Evolutionary conservation across 2,888 invertebrate species (phyloP), one percentile per base, ranked within the genome.

Genomic region (Eupithecia vulgata): DNA sequence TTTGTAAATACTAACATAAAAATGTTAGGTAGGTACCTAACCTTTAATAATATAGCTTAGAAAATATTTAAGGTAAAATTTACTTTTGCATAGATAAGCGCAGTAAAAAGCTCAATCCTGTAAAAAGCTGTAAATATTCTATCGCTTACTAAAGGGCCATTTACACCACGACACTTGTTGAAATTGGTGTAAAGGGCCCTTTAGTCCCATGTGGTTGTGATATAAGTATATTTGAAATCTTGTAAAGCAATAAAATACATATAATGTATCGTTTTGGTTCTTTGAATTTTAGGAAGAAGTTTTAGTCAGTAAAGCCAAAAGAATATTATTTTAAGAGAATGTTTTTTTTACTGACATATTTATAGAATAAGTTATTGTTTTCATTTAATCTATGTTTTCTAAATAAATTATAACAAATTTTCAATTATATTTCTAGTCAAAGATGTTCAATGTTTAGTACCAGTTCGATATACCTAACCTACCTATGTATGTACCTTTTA

Each of bases 131-230:
- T 75, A 66, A 59, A 68, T 71, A 72, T 37, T 48, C 62, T 72
- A 15, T 72, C 65, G 75, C 75, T 72, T 75, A 25, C 40, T 65
- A 25, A 42, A 40, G 65, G 37, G 21, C 40, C 40, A 37, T 65
- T 25, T 65, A 65, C 65, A 65, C 40, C 40, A 40, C 10, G n/a
- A 61, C n/a, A 34, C 17, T 35, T 35, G 34, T 34, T 61, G 35
- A 35, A n/a, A 35, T 2, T 42, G 40, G 15, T 65, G 65, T 42
- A 42, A 65, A 42, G 6, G 65, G 15, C 21, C 13, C 25, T 65
- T 40, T 65, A 65, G 65, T 79, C 79, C 83, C 84, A 78, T 82
- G 83, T 84, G 88, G 88, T 88, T 88, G 88, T 88, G 89, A 88
- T 67, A 62, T 80, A 81, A 76, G 73, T 76, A 73, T 81, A 79